These are phyloP conservation scores for Esox masquinongy DNA, from an alignment of 2,797 vertebrate species.

Conservation along the genomic window DNA sequence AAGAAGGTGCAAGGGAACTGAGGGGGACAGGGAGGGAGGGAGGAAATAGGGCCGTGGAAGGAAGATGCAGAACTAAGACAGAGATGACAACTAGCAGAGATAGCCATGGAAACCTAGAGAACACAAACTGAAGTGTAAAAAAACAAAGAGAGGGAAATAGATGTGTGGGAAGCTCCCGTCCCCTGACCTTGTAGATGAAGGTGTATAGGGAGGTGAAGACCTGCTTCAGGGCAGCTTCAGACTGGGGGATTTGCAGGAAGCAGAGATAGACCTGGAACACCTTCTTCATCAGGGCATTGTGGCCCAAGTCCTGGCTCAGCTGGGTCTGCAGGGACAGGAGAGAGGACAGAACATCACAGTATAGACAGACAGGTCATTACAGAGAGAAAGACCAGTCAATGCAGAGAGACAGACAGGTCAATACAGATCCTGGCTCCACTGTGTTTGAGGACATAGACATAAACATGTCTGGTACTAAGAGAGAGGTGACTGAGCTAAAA, in stretches of 20 bases:
- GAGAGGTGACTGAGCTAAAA: too few relatives aligned
- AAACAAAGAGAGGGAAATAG: background rate
- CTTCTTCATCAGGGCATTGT: constrained; percentile 98
- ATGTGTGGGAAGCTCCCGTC: background rate
- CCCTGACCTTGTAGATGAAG: constrained; percentile 91
- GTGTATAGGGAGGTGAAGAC: constrained; percentile 91
- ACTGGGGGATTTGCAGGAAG: constrained; percentile 97
- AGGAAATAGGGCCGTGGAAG: background rate
- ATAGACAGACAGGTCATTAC: background rate
- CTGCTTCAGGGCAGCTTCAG: constrained; percentile 90
- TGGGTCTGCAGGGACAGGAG: constrained; percentile 80
- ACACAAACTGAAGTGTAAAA: background rate
- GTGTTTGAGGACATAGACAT: too few relatives aligned
- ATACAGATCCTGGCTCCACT: background rate
- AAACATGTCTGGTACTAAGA: too few relatives aligned
- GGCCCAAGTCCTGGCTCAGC: constrained; percentile 88
- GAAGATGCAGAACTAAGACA: background rate
- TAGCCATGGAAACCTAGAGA: background rate
- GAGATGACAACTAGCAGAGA: background rate
- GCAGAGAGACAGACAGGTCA: background rate
- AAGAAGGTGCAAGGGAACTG: constrained; percentile 97
- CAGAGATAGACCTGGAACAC: constrained; percentile 96
- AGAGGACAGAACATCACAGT: background rate
- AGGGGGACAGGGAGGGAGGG: background rate
- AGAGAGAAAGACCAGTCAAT: background rate